Conservation (phyloP, 2,113 vertebrate genomes). For the Rhagologus leucostigma region DNA sequence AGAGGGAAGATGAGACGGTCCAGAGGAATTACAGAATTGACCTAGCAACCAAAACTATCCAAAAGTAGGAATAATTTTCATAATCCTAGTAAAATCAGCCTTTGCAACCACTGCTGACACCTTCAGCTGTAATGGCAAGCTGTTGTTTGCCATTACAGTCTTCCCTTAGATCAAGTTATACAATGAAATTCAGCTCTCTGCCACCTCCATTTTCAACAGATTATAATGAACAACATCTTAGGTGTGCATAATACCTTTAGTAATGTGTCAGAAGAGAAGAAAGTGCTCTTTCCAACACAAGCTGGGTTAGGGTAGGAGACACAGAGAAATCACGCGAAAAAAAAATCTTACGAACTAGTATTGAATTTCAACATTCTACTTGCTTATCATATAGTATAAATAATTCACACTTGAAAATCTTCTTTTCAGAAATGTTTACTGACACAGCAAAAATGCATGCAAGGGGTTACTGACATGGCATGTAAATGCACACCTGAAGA, state of each 20-base stretch:
- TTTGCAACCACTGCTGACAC: background rate
- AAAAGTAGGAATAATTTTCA: background rate
- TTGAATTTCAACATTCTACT: conserved; percentile 78
- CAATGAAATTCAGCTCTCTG: conserved; percentile 23
- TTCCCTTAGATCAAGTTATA: conserved; percentile 34
- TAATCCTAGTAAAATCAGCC: background rate
- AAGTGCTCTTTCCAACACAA: conserved; percentile 22
- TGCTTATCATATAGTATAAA: conserved; percentile 80
- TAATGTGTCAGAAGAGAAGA: conserved; percentile 30
- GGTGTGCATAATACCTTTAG: conserved; percentile 28
- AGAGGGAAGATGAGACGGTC: background rate
- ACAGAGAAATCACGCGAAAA: conserved; percentile 63
- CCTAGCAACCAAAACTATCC: background rate
- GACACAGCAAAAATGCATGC: conserved; percentile 72
- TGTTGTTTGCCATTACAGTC: conserved; percentile 36
- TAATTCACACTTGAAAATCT: conserved; percentile 80
- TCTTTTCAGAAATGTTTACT: conserved; percentile 86
- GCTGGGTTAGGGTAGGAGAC: background rate
- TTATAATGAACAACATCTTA: conserved; percentile 39
- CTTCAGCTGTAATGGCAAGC: background rate
- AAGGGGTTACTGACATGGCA: conserved; percentile 67
- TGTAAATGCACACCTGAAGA: background rate
- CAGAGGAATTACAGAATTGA: background rate
- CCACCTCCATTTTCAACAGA: conserved; percentile 22
- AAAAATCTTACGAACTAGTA: conserved; percentile 71